Conservation (phyloP, 2,797 vertebrate genomes). For the Pterois miles region DNA sequence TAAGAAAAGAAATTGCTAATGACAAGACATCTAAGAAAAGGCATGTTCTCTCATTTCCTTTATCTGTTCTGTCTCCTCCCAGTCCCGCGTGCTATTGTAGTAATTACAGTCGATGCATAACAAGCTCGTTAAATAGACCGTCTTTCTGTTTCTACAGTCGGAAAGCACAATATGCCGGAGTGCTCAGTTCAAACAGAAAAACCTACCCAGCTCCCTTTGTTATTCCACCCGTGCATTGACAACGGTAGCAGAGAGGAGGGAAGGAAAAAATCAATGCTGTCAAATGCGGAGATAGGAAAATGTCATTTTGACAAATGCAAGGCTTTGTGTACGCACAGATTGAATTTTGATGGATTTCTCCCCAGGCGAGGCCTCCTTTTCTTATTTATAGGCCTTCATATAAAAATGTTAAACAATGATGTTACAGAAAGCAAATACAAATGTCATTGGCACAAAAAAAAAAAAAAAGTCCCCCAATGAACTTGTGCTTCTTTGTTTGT, state of each 20-base stretch:
- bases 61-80: conserved; percentile 67
- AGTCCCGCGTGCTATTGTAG: conserved; percentile 67
- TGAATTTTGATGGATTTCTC: conserved; percentile 87
- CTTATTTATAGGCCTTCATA: conserved; percentile 80
- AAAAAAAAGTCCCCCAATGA: conserved; percentile 61
- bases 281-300: conserved; percentile 85
- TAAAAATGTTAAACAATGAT: conserved; percentile 84
- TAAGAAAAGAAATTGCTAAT: conserved; percentile 79
- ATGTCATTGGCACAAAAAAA: conserved; percentile 75
- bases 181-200: conserved; percentile 77
- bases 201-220: conserved; percentile 78
- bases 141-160: conserved; percentile 72
- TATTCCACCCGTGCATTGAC: conserved; percentile 80
- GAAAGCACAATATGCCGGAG: conserved; percentile 71
- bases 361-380: conserved; percentile 77
- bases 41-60: conserved; percentile 76
- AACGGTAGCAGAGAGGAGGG: conserved; percentile 78
- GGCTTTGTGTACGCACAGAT: conserved; percentile 85
- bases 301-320: conserved; percentile 85
- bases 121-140: conserved; percentile 77
- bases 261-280: conserved; percentile 85
- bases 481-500: conserved; percentile 67
- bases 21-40: conserved; percentile 79
- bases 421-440: conserved; percentile 82
- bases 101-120: conserved; percentile 81